Base-by-base conservation (phyloP, 2,797 vertebrate genomes). In the Danionella dracula region DNA sequence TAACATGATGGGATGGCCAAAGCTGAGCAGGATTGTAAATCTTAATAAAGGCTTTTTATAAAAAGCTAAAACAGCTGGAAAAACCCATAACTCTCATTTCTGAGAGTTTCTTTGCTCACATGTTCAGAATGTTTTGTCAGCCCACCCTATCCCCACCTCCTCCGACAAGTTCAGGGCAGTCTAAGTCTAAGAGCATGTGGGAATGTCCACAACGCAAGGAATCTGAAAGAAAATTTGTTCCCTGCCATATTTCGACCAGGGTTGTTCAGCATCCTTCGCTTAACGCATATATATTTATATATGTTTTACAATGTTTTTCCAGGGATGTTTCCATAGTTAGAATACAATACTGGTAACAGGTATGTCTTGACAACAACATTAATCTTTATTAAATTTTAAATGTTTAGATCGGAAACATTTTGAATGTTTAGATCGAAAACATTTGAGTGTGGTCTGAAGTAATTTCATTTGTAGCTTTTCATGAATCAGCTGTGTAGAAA, bases 121-220 rank as follows among this genome's bases (percentile, higher is more conserved):
- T 57, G 38, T 32, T 42, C 41, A 35, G 29, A 12, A 46, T 13
- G 5, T 21, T 34, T 17, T 34, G 56, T 40, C 23, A 45, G 5
- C 27, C 17, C 53, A 41, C 29, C 10, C 9, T 21, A 31, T 13
- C 16, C 46, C 7, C 27, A 13, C 37, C 44, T 65, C 38, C 34
- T 38, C 46, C 46, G 13, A 13, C 4, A 16, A 27, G 21, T 29
- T 9, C 13, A 57, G 1, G 42, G 13, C 46, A 46, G 49, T 35
- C 55, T 55, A 35, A 31, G 15, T 32, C 53, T 57, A 46, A 31
- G 29, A 57, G 35, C 59, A 48, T 13, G 20, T 29, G 67, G 70
- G 70, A 76, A 78, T 81, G 58, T 50, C 60, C 66, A 66, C 59
- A 50, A 79, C 66, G 76, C 44, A 12, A 54, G 70, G 70, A 78